phyloP scores from a whole-genome alignment of 2,888 invertebrate species.

The Harpalus rubripes region DNA sequence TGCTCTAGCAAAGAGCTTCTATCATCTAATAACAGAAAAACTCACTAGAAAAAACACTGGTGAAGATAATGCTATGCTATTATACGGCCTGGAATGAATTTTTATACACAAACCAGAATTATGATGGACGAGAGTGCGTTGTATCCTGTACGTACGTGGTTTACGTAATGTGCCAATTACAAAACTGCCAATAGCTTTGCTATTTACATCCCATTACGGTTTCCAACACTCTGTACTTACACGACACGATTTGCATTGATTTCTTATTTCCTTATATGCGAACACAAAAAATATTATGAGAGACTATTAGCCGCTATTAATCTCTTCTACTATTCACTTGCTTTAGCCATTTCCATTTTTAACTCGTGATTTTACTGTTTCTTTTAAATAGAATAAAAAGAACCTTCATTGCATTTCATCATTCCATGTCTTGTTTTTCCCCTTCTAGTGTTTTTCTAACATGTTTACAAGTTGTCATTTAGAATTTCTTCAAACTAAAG shows the following conservation, averaged over 20 bases:
- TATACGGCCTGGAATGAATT: conserved; percentile 45
- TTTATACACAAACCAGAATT: neutral
- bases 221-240: conserved; percentile 4
- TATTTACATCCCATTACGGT: neutral
- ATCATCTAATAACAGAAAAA: conserved; percentile 60
- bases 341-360: neutral
- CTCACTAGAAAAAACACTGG: conserved; percentile 38
- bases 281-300: neutral
- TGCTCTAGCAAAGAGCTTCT: conserved; percentile 61
- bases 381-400: no score
- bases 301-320: no score
- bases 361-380: no score
- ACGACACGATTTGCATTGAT: neutral
- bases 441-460: no score
- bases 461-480: no score
- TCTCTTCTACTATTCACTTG: neutral
- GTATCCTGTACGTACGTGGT: conserved; percentile 4
- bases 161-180: conserved; percentile 40
- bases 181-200: neutral
- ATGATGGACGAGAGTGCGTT: neutral
- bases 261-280: neutral
- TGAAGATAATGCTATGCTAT: conserved; percentile 60
- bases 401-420: no score
- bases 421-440: no score
- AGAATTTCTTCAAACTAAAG: no score